Evolutionary conservation across 2,888 invertebrate genomes (phyloP), one percentile per base, ranked within the genome.

Genomic region (Halictus ligatus): DNA sequence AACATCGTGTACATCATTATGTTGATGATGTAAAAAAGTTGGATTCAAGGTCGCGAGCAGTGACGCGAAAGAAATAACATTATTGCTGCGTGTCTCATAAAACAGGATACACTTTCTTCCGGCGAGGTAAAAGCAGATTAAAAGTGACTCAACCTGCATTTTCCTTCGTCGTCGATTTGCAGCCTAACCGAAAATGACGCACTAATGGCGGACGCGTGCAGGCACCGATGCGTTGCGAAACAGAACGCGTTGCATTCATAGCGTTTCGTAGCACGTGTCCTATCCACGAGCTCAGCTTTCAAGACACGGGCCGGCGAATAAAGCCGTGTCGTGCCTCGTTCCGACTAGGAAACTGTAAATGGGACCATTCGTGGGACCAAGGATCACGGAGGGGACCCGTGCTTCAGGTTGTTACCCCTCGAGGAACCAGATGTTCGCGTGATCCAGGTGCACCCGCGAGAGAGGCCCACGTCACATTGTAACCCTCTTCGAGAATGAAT

Each of bases 251-350:
- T 86, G 86, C 84, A 85, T 85, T 54, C 10, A n/a, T n/a, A 84
- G 69, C 80, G 87, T 87, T 89, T 91, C 89, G 83, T 78, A 88
- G 85, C 91, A 88, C 92, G 89, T 88, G 89, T 78, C 78, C 35
- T 54, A 54, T 54, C 54, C 54, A 54, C 54, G 58, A 67, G 76
- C 86, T 87, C 82, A 88, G 87, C 80, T 83, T 82, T 85, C 81
- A 54, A 75, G 67, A 76, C 81, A 69, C 46, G 40, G 75, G 10
- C 64, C 81, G 64, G 35, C 29, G 88, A 73, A 83, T 85, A 83
- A 81, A 81, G 78, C 67, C 40, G 71, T 43, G 79, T 35, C 64
- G 43, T 60, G 67, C 69, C 48, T 46, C 35, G 79, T 54, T 40
- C 73, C 35, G 67, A 29, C 76, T 64, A 71, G 46, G 69, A 72